Evolutionary conservation across 2,888 invertebrate genomes (phyloP).

Genomic region (Zelleria hepariella): DNA sequence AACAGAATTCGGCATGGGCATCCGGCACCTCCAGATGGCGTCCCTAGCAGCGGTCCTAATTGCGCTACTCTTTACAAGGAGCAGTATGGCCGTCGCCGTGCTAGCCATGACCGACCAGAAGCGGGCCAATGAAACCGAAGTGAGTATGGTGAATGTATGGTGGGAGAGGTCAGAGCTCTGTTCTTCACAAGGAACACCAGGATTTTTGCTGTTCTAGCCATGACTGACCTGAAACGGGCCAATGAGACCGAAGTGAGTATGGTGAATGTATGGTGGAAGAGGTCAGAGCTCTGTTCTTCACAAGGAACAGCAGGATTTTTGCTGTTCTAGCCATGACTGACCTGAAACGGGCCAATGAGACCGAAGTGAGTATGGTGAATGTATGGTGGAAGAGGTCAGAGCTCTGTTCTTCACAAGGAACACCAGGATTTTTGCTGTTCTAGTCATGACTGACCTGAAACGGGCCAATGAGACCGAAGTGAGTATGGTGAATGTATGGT

Average conservation of each 20-base stretch:
- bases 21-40: slow-evolving; percentile 40
- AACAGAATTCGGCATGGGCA: slow-evolving; percentile 23
- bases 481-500: no score
- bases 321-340: slow-evolving; percentile 77
- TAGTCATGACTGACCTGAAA: slow-evolving; percentile 72
- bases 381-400: no score
- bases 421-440: slow-evolving; percentile 74
- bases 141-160: no score
- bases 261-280: no score
- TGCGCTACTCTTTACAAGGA: slow-evolving; percentile 72
- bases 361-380: no score
- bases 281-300: slow-evolving; percentile 58
- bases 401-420: slow-evolving; percentile 66
- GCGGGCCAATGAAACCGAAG: slow-evolving; percentile 31
- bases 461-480: slow-evolving; percentile 20
- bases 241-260: slow-evolving; percentile 26
- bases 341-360: slow-evolving; percentile 28
- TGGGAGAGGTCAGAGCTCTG: slow-evolving; percentile 61
- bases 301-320: slow-evolving; percentile 73
- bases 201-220: slow-evolving; percentile 81
- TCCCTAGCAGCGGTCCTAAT: slow-evolving; percentile 73
- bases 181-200: slow-evolving; percentile 67
- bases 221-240: slow-evolving; percentile 70
- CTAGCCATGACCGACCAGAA: slow-evolving; percentile 78
- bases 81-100: slow-evolving; percentile 79